phyloP scores from a whole-genome alignment of 1,140 invertebrate genomes.

The Platyura marginata region DNA sequence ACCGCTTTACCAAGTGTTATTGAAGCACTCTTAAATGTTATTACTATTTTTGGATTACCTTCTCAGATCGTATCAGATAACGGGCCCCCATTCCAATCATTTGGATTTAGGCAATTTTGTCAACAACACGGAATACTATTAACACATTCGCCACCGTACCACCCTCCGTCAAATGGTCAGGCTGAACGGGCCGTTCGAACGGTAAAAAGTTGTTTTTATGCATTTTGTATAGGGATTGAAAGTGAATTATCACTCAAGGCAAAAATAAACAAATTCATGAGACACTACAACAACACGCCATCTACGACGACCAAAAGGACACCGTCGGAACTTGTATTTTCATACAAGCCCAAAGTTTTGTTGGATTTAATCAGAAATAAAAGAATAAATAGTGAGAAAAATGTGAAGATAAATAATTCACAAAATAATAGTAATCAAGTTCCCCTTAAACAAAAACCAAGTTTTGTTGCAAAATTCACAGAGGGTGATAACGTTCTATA shows the following conservation, averaged over 20 bases:
- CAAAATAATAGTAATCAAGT: not conserved
- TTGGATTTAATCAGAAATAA: not conserved
- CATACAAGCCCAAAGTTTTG: not conserved
- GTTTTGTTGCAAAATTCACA: too few species aligned
- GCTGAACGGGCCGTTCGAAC: constrained; percentile 3
- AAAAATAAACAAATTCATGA: not conserved
- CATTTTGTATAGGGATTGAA: not conserved
- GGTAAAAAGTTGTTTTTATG: not conserved
- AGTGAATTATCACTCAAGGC: not conserved
- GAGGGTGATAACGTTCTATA: too few species aligned
- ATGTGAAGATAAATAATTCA: not conserved
- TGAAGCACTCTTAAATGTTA: constrained; percentile 7
- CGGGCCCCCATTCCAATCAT: constrained; percentile 10
- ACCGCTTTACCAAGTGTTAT: constrained; percentile 5
- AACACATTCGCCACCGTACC: constrained; percentile 8
- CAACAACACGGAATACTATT: constrained; percentile 10
- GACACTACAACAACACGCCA: not conserved
- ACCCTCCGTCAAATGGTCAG: constrained; percentile 10
- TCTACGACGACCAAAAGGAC: not conserved
- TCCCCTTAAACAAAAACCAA: too few species aligned
- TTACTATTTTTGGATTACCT: constrained; percentile 11
- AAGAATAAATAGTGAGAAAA: not conserved
- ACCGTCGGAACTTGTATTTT: not conserved
- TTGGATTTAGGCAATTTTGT: constrained; percentile 10
- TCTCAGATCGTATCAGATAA: constrained; percentile 13